Evolutionary conservation across 1,140 invertebrate species (phyloP).

Genomic region (Pantala flavescens): DNA sequence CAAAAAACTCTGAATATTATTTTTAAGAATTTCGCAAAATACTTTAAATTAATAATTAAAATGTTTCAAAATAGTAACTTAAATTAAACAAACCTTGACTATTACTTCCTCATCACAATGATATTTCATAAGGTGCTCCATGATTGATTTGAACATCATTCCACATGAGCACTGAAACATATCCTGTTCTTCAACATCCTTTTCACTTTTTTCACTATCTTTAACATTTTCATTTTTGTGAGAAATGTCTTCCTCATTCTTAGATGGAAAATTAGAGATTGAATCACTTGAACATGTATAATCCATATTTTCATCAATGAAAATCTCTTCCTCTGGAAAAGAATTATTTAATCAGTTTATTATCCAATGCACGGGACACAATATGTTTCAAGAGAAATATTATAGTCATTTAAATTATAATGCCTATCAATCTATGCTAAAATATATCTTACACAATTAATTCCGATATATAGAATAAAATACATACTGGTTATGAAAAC

Average conservation of each 20-base stretch:
- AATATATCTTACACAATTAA: no score
- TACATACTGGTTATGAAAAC: no score
- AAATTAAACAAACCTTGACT: slow-evolving; percentile 36
- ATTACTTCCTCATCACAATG: slow-evolving; percentile 55
- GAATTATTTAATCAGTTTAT: neutral
- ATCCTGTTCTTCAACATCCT: slow-evolving; percentile 30
- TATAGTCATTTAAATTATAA: no score
- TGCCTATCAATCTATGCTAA: no score
- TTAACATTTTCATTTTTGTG: slow-evolving; percentile 21
- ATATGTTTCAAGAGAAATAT: no score
- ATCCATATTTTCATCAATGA: slow-evolving; percentile 18
- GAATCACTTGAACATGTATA: slow-evolving; percentile 19
- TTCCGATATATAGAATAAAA: no score
- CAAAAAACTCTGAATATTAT: no score
- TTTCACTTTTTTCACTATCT: slow-evolving; percentile 13
- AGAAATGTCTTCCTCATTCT: slow-evolving; percentile 22
- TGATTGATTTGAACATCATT: slow-evolving; percentile 48
- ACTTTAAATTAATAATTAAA: no score
- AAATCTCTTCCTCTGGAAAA: slow-evolving; percentile 18
- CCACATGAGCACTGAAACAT: slow-evolving; percentile 51
- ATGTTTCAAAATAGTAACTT: slow-evolving; percentile 16
- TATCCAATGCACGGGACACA: no score
- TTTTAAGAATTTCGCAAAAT: no score
- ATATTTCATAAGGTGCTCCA: slow-evolving; percentile 51
- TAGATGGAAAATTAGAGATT: slow-evolving; percentile 12